Percentiles rank a stretch among this genome's conserved stretches.
phyloP scores from a whole-genome alignment of 2,113 vertebrate genomes.

The Isichthys henryi region DNA sequence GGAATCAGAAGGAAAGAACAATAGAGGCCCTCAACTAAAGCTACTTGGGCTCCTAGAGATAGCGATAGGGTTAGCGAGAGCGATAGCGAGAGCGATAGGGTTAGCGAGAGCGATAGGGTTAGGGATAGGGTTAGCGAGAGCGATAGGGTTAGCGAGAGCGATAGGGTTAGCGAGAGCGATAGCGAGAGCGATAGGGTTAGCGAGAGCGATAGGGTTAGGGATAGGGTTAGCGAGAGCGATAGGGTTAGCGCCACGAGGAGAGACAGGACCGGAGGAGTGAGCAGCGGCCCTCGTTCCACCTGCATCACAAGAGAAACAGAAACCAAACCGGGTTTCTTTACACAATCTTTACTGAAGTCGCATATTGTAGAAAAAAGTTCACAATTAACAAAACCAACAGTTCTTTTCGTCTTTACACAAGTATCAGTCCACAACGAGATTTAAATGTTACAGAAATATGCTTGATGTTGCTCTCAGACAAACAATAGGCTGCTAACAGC shows the following conservation, averaged over 20 bases:
- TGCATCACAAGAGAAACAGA: conserved; percentile 12
- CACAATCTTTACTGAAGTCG: conserved; percentile 73
- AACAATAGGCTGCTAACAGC: conserved; percentile 15
- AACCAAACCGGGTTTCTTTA: conserved; percentile 45
- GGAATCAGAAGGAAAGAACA: background rate
- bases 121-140: too few relatives aligned
- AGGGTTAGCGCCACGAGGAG: too few relatives aligned
- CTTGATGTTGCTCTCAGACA: conserved; percentile 22
- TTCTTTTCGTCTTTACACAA: conserved; percentile 53
- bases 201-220: too few relatives aligned
- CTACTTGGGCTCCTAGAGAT: background rate
- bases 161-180: too few relatives aligned
- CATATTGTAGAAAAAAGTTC: conserved; percentile 60
- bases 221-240: too few relatives aligned
- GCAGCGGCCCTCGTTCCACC: background rate
- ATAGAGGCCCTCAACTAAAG: background rate
- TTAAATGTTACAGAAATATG: conserved; percentile 32
- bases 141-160: too few relatives aligned
- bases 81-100: too few relatives aligned
- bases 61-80: too few relatives aligned
- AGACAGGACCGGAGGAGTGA: background rate
- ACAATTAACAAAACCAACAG: conserved; percentile 57
- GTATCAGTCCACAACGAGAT: conserved; percentile 59
- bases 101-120: too few relatives aligned
- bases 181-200: too few relatives aligned